A percentile compares a stretch with the other conserved stretches of the same genome.
Conservation (phyloP, 2,888 invertebrate genomes). For the Cephus sareptanus region DNA sequence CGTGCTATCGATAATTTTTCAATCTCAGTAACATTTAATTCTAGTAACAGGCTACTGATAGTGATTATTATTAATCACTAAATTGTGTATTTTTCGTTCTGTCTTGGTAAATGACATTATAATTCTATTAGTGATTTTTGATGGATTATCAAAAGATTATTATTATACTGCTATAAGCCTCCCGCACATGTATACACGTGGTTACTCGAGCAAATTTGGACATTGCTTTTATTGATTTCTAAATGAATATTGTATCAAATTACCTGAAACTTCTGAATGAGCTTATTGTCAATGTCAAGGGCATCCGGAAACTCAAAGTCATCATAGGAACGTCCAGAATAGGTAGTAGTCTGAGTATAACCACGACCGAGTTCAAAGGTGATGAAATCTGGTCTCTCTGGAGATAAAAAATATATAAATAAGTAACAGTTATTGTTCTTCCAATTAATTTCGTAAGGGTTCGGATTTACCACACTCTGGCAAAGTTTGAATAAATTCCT, state of each 20-base stretch:
- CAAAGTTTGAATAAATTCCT: slow-evolving; percentile 29
- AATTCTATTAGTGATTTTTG: background rate
- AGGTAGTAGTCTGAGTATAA: slow-evolving; percentile 27
- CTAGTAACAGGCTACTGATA: background rate
- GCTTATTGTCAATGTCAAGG: slow-evolving; percentile 28
- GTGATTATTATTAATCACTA: background rate
- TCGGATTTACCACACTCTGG: slow-evolving; percentile 31
- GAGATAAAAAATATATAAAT: slow-evolving; percentile 3
- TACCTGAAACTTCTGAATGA: slow-evolving; percentile 41
- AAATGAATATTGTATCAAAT: background rate
- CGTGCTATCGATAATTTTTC: background rate
- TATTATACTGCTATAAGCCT: background rate
- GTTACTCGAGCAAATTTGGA: background rate
- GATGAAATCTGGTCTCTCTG: slow-evolving; percentile 37
- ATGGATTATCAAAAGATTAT: background rate
- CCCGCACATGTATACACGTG: background rate
- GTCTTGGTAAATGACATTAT: background rate
- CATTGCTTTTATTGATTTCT: background rate
- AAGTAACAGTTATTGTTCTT: background rate
- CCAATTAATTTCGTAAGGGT: background rate
- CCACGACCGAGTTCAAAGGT: slow-evolving; percentile 35
- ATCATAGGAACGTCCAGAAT: slow-evolving; percentile 11
- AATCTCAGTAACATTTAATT: background rate
- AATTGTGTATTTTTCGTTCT: background rate
- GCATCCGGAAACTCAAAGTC: slow-evolving; percentile 35